Evolutionary conservation across 2,888 invertebrate genomes (phyloP), one percentile per base, ranked within the genome.

Genomic region (Caenorhabditis zanzibari): DNA sequence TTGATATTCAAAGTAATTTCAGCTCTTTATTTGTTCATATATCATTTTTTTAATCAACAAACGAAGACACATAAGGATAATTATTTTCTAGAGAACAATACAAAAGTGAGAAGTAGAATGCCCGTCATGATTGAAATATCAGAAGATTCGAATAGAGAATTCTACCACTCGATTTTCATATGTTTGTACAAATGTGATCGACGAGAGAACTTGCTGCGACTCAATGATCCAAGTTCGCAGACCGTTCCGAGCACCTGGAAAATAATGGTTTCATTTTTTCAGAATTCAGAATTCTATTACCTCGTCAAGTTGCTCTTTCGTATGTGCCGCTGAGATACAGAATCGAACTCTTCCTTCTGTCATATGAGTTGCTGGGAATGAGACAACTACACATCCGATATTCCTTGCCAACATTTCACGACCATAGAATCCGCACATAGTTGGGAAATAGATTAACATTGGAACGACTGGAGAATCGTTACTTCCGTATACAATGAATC

Each of bases 381-480:
- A 98, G 73, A 98, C 98, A 81, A 98, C 97, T 10, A 99, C 98
- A 24, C 95, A 95, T 74, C 97, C 98, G 58, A 91, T 86, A 87
- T 96, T 95, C 86, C 95, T 94, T 90, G 95, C 95, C 74, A 96
- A 95, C 91, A 98, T 94, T 81, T 95, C 95, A 92, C 98, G 95
- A 85, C 97, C 96, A 88, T 96, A 96, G 87, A 95, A 95, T 52
- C 96, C 95, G 93, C 97, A 96, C 95, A 97, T 98, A 81, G 97
- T 96, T 93, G 96, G 97, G 90, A 96, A 94, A 94, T 96, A 99
- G 87, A 97, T 95, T 92, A 99, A 94, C 94, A 99, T 95, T 19
- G 99, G 98, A 92, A 99, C 96, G 85, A 99, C 98, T 0, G 98
- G 98, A 52, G 97, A 97, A 93, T 97, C 96, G 92, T 95, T 95